These are phyloP conservation scores for Neoscelio sp. DNA, from an alignment of 2,888 invertebrate species.

Conservation along the genomic window DNA sequence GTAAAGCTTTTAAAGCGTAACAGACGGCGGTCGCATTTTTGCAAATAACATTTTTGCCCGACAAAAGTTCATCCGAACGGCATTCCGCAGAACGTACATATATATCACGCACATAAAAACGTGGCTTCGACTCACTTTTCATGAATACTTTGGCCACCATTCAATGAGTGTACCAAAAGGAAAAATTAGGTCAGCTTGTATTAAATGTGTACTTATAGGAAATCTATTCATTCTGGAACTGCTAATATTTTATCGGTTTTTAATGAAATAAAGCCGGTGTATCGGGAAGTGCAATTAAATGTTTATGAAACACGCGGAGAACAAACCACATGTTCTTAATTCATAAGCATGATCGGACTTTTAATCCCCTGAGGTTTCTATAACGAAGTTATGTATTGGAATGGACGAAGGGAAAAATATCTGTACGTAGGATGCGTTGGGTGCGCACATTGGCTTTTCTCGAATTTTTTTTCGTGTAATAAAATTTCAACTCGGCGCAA, in stretches of 20 bases:
- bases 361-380: constrained; percentile 1
- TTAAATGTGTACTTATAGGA: constrained; percentile 15
- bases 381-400: constrained; percentile 6
- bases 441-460: background rate
- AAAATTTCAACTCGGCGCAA: constrained; percentile 27
- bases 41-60: constrained; percentile 37
- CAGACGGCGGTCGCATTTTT: constrained; percentile 21
- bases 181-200: constrained; percentile 23
- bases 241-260: too few species aligned
- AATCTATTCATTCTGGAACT: background rate
- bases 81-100: background rate
- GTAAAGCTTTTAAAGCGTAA: constrained; percentile 35
- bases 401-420: constrained; percentile 3
- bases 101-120: constrained; percentile 2
- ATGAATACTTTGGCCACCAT: background rate
- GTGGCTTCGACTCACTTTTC: background rate
- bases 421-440: background rate
- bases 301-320: constrained; percentile 29
- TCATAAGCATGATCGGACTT: constrained; percentile 3
- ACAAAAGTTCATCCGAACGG: constrained; percentile 1
- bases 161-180: background rate
- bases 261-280: background rate
- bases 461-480: constrained; percentile 11
- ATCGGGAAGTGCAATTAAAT: constrained; percentile 5
- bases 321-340: background rate